These are phyloP conservation scores for Archilochus colubris DNA, from an alignment of 2,113 vertebrate genomes.

Conservation along the genomic window DNA sequence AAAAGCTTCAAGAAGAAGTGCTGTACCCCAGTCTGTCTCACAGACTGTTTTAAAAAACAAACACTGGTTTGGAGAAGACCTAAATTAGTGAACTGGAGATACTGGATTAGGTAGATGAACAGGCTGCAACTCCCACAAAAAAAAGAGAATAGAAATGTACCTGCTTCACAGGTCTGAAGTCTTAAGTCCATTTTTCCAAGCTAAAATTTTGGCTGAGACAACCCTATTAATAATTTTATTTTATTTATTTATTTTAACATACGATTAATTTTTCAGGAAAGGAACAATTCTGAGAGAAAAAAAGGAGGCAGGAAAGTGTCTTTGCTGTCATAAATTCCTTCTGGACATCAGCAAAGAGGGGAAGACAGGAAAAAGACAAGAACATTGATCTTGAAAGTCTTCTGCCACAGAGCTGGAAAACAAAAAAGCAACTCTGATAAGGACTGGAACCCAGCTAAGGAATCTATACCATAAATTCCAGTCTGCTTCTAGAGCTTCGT, in stretches of 20 bases:
- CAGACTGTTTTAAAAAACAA: neutral
- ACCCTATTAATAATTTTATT: neutral
- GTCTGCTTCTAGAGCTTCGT: neutral
- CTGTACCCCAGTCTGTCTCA: neutral
- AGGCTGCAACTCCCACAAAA: neutral
- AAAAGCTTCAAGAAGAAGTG: neutral
- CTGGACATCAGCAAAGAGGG: neutral
- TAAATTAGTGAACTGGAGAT: neutral
- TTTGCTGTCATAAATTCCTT: neutral
- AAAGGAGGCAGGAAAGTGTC: neutral
- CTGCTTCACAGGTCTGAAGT: neutral
- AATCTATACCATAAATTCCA: neutral
- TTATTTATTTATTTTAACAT: neutral
- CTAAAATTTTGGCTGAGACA: neutral
- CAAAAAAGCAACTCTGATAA: neutral
- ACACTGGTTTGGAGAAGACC: neutral
- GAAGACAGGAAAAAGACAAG: neutral
- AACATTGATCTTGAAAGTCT: neutral
- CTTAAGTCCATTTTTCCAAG: neutral
- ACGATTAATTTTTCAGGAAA: neutral
- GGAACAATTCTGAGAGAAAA: neutral
- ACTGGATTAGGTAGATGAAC: neutral
- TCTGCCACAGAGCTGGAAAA: neutral
- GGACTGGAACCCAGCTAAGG: neutral
- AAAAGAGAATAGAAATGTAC: neutral